Conservation (phyloP, 2,888 invertebrate species). For the Chymomyza fuscimana region DNA sequence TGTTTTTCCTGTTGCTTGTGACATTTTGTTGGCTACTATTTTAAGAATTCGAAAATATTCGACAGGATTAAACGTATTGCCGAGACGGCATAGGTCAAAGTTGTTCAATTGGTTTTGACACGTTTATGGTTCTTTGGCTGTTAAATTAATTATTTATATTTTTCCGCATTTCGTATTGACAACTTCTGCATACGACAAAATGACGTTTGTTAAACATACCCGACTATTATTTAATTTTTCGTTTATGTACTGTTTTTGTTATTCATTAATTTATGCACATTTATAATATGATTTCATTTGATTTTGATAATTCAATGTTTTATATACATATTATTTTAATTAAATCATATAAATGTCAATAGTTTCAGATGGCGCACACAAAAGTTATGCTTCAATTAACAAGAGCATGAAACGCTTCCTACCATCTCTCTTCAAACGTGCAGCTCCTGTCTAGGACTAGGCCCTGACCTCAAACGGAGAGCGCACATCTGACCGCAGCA, state of each 20-base stretch:
- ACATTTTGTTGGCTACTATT: neutral
- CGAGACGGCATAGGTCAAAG: constrained; percentile 10
- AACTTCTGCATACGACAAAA: constrained; percentile 29
- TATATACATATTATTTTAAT: constrained; percentile 43
- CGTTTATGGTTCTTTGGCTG: neutral
- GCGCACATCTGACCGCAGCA: constrained; percentile 33
- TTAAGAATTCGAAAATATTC: constrained; percentile 27
- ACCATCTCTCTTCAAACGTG: neutral
- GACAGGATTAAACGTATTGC: constrained; percentile 37
- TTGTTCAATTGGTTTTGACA: neutral
- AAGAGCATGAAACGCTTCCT: constrained; percentile 21
- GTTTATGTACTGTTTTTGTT: neutral
- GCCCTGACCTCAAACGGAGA: neutral
- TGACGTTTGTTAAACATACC: constrained; percentile 25
- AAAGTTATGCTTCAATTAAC: constrained; percentile 54
- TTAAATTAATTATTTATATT: constrained; percentile 41
- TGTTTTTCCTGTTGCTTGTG: no score
- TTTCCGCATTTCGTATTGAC: neutral
- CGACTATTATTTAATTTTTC: constrained; percentile 36
- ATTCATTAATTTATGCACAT: constrained; percentile 42
- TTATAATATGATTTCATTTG: constrained; percentile 41
- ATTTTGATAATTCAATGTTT: constrained; percentile 22
- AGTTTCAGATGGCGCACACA: constrained; percentile 39
- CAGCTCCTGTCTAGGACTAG: neutral
- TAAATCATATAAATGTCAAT: constrained; percentile 57